phyloP scores from a whole-genome alignment of 2,113 vertebrate species.

The Abramis brama region DNA sequence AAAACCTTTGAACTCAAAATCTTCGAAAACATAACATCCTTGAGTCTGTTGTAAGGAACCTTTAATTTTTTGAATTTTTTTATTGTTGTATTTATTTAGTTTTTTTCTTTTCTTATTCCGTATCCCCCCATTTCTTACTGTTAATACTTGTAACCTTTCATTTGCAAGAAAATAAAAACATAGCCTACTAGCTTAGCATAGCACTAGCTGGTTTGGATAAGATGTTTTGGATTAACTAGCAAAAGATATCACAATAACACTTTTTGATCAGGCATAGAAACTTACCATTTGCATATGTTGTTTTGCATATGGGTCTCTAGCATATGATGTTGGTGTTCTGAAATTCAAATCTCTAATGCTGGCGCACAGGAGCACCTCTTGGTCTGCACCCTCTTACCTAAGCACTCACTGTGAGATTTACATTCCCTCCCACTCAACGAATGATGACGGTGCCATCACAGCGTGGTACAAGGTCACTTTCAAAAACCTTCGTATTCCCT shows the following conservation, averaged over 20 bases:
- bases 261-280: not conserved
- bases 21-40: too few species aligned
- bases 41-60: too few species aligned
- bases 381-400: not conserved
- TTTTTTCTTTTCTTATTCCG: too few species aligned
- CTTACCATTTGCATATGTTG: not conserved
- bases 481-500: constrained; percentile 4
- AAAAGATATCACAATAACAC: not conserved
- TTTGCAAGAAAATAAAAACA: too few species aligned
- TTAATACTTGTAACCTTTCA: too few species aligned
- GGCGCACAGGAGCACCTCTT: not conserved
- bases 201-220: not conserved
- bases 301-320: not conserved
- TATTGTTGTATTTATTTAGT: too few species aligned
- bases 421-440: constrained; percentile 3
- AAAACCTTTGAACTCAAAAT: too few species aligned
- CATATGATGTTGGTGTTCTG: not conserved
- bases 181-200: too few species aligned
- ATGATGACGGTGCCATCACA: constrained; percentile 3
- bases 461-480: constrained; percentile 5
- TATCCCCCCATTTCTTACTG: too few species aligned
- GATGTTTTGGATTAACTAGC: not conserved
- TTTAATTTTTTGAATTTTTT: too few species aligned
- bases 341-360: not conserved
- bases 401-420: constrained; percentile 4